These are phyloP conservation scores for Conops quadrifasciatus DNA, from an alignment of 2,888 invertebrate genomes.

Conservation along the genomic window DNA sequence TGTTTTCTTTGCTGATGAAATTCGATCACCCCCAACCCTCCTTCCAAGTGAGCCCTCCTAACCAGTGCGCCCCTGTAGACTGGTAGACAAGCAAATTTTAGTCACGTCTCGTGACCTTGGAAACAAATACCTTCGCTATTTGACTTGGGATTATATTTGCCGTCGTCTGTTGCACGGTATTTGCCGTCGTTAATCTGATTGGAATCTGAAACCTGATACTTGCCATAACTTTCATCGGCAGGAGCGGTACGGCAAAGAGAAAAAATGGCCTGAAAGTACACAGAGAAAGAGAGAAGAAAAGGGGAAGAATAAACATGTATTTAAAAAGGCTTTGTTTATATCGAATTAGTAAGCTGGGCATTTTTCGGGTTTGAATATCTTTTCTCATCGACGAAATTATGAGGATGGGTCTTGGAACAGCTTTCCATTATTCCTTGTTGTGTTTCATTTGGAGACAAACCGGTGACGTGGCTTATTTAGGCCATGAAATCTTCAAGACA, in stretches of 20 bases:
- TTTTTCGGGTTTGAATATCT: too few relatives aligned
- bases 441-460: too few relatives aligned
- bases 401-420: too few relatives aligned
- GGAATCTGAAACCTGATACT: conserved; percentile 57
- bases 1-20: neutral
- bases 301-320: conserved; percentile 7
- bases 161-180: conserved; percentile 53
- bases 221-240: conserved; percentile 54
- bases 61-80: neutral
- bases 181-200: conserved; percentile 51
- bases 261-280: conserved; percentile 51
- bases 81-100: conserved; percentile 13
- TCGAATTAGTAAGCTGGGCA: too few relatives aligned
- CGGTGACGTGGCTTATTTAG: too few relatives aligned
- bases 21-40: neutral
- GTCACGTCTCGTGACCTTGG: conserved; percentile 1
- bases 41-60: neutral
- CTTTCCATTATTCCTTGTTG: too few relatives aligned
- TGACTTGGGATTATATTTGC: conserved; percentile 53
- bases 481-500: too few relatives aligned
- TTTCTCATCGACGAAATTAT: too few relatives aligned
- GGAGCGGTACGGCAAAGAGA: conserved; percentile 54
- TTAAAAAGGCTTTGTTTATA: too few relatives aligned
- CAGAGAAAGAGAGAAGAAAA: conserved; percentile 19
- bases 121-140: conserved; percentile 58